A percentile compares a stretch with the other conserved stretches of the same genome.
These are phyloP conservation scores for Barnardius zonarius DNA, from an alignment of 2,113 vertebrate species.

Conservation along the genomic window DNA sequence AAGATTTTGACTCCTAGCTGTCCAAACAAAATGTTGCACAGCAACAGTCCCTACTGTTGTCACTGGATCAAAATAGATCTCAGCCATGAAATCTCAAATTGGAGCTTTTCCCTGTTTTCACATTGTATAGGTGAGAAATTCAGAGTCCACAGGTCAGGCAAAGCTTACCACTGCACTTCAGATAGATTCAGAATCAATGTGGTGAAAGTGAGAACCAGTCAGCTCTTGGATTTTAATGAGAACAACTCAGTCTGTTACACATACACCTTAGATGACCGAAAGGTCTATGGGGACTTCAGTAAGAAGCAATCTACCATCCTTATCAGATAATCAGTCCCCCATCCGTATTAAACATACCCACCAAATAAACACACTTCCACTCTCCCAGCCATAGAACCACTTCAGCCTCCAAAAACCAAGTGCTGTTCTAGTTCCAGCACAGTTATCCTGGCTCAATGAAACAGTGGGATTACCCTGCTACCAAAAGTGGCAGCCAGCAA, in stretches of 20 bases:
- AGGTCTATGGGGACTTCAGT: not conserved
- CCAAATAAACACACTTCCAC: not conserved
- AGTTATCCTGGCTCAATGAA: not conserved
- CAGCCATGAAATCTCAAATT: not conserved
- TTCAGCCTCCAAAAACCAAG: not conserved
- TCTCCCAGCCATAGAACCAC: not conserved
- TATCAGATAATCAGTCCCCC: not conserved
- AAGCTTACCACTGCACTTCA: not conserved
- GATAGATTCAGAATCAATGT: not conserved
- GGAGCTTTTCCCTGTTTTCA: not conserved
- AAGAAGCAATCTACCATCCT: not conserved
- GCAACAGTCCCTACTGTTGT: not conserved
- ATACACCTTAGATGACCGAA: not conserved
- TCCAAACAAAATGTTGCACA: constrained; percentile 35
- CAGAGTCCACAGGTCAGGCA: not conserved
- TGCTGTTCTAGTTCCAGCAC: not conserved
- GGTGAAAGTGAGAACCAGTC: not conserved
- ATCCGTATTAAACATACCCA: not conserved
- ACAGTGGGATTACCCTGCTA: fast-evolving
- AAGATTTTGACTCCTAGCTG: constrained; percentile 1
- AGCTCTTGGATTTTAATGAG: not conserved
- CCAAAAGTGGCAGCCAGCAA: fast-evolving
- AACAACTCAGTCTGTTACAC: not conserved
- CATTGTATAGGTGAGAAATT: not conserved
- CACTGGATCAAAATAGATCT: not conserved